Conservation (phyloP, 2,797 vertebrate genomes). For the Myotis findleyi region DNA sequence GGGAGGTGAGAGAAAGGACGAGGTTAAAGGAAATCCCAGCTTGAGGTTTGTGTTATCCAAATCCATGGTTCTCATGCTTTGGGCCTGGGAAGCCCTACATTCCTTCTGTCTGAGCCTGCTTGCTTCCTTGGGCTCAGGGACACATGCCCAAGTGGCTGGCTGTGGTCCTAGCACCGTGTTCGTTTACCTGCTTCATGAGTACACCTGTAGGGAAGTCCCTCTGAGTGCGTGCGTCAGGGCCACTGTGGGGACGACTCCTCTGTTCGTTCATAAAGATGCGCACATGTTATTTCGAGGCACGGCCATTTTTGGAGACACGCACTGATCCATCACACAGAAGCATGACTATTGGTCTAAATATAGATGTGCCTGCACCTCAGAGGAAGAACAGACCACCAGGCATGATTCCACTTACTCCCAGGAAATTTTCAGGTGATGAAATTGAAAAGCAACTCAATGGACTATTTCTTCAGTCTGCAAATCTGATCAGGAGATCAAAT, state of each 20-base stretch:
- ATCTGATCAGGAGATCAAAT: background rate
- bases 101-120: background rate
- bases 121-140: background rate
- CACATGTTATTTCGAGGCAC: background rate
- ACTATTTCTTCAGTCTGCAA: background rate
- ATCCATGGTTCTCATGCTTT: background rate
- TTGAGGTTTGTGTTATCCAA: background rate
- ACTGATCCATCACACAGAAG: slow-evolving; percentile 51
- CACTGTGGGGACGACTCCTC: background rate
- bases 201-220: background rate
- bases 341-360: slow-evolving; percentile 73
- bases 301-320: slow-evolving; percentile 56
- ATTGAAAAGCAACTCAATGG: slow-evolving; percentile 7
- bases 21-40: background rate
- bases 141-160: background rate
- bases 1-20: background rate
- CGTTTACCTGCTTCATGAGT: background rate
- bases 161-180: background rate
- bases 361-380: slow-evolving; percentile 59
- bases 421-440: slow-evolving; percentile 59
- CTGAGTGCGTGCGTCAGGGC: background rate
- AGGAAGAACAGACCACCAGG: slow-evolving; percentile 65
- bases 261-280: background rate
- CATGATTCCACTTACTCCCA: slow-evolving; percentile 21
- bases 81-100: background rate